Evolutionary conservation across 2,113 vertebrate species (phyloP), one percentile per base, ranked within the genome.

Genomic region (Muscicapa adusta): DNA sequence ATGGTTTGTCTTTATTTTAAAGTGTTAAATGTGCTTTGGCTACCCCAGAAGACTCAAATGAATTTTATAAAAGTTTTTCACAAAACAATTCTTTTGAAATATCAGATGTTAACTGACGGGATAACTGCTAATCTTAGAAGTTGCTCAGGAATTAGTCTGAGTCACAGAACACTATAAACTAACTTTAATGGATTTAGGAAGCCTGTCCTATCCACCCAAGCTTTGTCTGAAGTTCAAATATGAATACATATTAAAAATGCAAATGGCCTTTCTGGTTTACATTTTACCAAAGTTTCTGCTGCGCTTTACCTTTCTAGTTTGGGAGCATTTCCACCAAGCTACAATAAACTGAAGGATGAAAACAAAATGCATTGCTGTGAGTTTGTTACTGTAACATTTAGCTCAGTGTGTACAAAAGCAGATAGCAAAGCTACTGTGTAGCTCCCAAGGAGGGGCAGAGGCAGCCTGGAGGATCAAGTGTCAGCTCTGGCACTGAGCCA

Each of bases 371-470:
- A 31, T 4, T 31, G 24, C 33, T 60, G 61, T 53, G 45, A 14
- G 29, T 24, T 29, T 14, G 6, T 25, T 20, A 20, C 16, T 10
- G 14, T 12, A 25, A 34, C 42, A 53, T n/a, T 40, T 14, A 36
- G 15, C 54, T 31, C 48, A 31, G 22, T 2, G 25, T 36, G n/a
- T 5, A 28, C 25, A 60, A 68, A 56, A 60, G 1, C 11, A 54
- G 42, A 73, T 0, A 38, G 12, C 79, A 73, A 43, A 51, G 72
- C 8, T 33, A 4, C 29, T 4, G 3, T 23, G 24, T 0, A 8
- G 31, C 42, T 77, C 67, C 9, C 12, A 16, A 12, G 29, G 26
- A 93, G 16, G 61, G 19, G 45, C 68, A 79, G 63, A n/a, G 19
- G 9, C 40, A n/a, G 26, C 19, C 33, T 28, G 20, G 47, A 28